phyloP scores from a whole-genome alignment of 2,797 vertebrate genomes.

The Gallirallus australis region DNA sequence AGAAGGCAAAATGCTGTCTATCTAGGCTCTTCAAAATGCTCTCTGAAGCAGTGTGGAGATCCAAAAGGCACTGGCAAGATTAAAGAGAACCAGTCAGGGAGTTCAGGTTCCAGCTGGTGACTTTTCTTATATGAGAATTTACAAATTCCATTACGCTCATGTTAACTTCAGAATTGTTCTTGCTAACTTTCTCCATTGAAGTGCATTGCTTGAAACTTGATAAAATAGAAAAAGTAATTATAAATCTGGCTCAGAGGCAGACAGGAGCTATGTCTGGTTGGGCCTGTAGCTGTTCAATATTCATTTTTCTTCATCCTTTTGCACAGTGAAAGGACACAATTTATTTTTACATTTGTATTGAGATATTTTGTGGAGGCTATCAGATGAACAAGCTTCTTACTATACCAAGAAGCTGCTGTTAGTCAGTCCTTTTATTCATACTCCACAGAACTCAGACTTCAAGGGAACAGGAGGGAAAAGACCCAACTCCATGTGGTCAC shows the following conservation, averaged over 20 bases:
- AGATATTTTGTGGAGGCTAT: neutral
- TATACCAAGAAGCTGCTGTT: neutral
- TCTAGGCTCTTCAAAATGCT: neutral
- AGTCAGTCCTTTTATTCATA: neutral
- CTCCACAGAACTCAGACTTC: neutral
- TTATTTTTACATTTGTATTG: constrained; percentile 25
- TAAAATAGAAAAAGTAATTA: constrained; percentile 60
- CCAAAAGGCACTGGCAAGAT: neutral
- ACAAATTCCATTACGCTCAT: constrained; percentile 16
- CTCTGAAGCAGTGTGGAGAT: neutral
- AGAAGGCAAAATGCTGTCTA: neutral
- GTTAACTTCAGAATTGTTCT: constrained; percentile 10
- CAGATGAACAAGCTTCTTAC: neutral
- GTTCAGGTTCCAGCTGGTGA: constrained; percentile 27
- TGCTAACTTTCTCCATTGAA: constrained; percentile 7
- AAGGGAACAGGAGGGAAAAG: neutral
- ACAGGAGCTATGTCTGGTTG: neutral
- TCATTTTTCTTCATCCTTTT: constrained; percentile 27
- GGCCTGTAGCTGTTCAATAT: constrained; percentile 11
- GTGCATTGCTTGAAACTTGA: constrained; percentile 17
- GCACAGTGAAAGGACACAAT: neutral
- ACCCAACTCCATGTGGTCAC: neutral
- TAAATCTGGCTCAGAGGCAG: constrained; percentile 34
- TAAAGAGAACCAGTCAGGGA: neutral
- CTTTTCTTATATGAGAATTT: neutral